phyloP scores from a whole-genome alignment of 2,888 invertebrate species.

The Eurytoma californica region DNA sequence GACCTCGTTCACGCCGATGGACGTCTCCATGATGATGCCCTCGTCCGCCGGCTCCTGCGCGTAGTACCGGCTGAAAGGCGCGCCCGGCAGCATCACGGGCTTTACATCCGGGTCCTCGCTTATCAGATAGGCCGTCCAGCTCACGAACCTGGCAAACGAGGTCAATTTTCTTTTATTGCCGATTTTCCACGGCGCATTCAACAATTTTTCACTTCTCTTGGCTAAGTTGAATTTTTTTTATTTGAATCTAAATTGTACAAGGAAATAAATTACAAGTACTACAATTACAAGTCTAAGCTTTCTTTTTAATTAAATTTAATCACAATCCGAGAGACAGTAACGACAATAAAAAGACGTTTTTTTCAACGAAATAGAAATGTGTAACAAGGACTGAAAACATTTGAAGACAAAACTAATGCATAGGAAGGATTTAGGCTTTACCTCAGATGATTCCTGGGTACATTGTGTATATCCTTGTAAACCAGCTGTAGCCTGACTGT shows the following conservation, averaged over 20 bases:
- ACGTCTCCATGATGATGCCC: conserved; percentile 88
- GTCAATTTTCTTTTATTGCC: too few species aligned
- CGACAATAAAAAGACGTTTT: too few species aligned
- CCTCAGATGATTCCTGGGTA: conserved; percentile 86
- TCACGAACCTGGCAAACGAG: conserved; percentile 76
- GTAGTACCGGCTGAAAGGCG: conserved; percentile 87
- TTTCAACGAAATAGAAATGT: too few species aligned
- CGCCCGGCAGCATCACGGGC: conserved; percentile 82
- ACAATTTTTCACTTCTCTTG: too few species aligned
- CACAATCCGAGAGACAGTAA: too few species aligned
- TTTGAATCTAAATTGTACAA: neutral
- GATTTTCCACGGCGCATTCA: too few species aligned
- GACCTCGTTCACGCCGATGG: conserved; percentile 84
- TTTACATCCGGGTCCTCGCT: conserved; percentile 79
- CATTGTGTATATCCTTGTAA: conserved; percentile 86
- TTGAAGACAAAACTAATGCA: too few species aligned
- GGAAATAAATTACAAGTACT: too few species aligned
- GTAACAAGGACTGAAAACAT: too few species aligned
- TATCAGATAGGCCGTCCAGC: conserved; percentile 84
- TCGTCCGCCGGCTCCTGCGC: conserved; percentile 87
- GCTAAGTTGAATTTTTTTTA: too few species aligned
- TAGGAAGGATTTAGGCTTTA: conserved; percentile 59
- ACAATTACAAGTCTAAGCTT: too few species aligned
- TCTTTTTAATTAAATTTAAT: too few species aligned
- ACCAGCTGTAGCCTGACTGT: conserved; percentile 85